A percentile compares a stretch with the other conserved stretches of the same genome.
Conservation (phyloP, 2,888 invertebrate species). For the Rhamphomyia laevipes region DNA sequence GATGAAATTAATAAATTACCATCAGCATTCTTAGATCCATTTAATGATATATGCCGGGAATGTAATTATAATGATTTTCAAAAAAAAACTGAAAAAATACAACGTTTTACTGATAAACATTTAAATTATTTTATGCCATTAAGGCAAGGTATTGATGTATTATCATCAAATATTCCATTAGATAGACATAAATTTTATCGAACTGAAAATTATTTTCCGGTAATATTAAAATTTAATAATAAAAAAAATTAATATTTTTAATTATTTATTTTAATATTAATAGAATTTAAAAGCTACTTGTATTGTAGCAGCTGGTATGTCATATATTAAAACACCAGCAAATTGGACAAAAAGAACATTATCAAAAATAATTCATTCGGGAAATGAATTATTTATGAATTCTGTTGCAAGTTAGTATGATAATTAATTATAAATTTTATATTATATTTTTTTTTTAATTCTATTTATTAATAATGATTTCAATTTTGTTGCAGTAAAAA, state of each 20-base stretch:
- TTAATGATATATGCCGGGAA: neutral
- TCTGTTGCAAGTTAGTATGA: constrained; percentile 16
- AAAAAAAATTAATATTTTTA: neutral
- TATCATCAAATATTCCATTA: neutral
- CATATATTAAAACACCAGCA: constrained; percentile 6
- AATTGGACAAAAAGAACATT: constrained; percentile 15
- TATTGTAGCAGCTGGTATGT: constrained; percentile 13
- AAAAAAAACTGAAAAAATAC: neutral
- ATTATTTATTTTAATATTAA: neutral
- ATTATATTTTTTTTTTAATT: neutral
- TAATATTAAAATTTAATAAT: constrained; percentile 1
- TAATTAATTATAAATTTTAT: neutral
- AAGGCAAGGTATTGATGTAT: neutral
- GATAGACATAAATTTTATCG: constrained; percentile 9
- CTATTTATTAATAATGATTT: too few species aligned
- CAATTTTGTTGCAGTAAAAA: constrained; percentile 7
- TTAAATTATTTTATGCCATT: neutral
- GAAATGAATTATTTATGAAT: constrained; percentile 11
- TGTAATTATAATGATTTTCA: neutral
- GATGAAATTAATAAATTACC: neutral
- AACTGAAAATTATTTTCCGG: constrained; percentile 10
- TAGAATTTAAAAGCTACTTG: constrained; percentile 16
- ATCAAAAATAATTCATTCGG: constrained; percentile 9
- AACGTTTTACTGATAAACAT: neutral
- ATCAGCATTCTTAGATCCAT: neutral